Conservation (phyloP, 2,888 invertebrate species). For the Pyrrhia umbra region DNA sequence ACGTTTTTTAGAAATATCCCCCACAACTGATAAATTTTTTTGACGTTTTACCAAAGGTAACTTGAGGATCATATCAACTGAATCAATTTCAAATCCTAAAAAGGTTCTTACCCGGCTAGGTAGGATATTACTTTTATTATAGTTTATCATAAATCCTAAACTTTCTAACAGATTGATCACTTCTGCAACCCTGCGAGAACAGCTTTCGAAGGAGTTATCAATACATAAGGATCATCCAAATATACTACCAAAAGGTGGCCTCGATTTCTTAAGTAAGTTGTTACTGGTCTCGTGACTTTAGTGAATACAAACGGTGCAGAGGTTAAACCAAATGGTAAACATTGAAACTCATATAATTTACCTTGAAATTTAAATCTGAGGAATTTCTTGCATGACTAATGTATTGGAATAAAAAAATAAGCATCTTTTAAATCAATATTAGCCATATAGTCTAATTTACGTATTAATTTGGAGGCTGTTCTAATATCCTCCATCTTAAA, state of each 20-base stretch:
- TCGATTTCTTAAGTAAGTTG: background rate
- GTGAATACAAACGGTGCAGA: background rate
- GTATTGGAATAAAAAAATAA: background rate
- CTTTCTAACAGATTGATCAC: background rate
- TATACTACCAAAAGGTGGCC: background rate
- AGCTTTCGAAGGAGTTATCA: too few species aligned
- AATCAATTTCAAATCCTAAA: background rate
- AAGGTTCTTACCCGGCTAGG: background rate
- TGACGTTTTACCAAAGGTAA: background rate
- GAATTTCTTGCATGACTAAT: background rate
- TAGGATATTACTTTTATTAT: background rate
- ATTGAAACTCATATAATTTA: background rate
- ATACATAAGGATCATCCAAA: background rate
- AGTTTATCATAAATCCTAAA: background rate
- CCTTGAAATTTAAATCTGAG: background rate
- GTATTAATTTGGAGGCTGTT: background rate
- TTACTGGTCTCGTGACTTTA: background rate
- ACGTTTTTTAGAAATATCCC: background rate
- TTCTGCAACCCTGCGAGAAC: too few species aligned
- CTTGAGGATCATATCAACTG: background rate
- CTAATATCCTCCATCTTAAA: slow-evolving; percentile 1
- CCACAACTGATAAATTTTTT: background rate
- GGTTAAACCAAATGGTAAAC: background rate
- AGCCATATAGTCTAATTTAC: background rate
- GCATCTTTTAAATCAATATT: background rate